Conservation (phyloP, 2,888 invertebrate species). For the Metallyticus violacea region DNA sequence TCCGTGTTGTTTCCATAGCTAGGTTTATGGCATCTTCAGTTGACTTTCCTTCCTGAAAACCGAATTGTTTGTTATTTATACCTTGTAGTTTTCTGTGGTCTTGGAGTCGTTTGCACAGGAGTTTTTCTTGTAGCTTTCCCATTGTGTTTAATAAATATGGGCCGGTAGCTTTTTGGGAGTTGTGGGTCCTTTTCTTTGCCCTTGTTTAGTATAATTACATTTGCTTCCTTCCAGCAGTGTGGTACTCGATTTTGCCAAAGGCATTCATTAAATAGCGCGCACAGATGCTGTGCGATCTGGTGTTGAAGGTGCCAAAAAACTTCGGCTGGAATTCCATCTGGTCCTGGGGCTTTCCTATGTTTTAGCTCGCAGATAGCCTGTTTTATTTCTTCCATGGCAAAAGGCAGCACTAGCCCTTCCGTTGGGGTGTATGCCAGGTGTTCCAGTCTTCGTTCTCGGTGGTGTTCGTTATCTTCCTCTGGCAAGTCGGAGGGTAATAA, state of each 20-base stretch:
- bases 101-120: background rate
- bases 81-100: background rate
- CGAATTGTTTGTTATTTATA: background rate
- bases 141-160: background rate
- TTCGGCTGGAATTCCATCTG: background rate
- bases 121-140: background rate
- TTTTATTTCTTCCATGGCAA: background rate
- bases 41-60: background rate
- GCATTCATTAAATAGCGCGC: background rate
- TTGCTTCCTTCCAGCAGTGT: background rate
- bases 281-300: background rate
- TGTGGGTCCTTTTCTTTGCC: background rate
- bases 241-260: background rate
- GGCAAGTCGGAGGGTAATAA: background rate
- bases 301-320: too few species aligned
- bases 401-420: background rate
- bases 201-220: background rate
- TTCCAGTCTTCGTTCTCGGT: accelerated
- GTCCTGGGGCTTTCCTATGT: background rate
- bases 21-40: background rate
- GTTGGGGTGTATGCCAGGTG: too few species aligned
- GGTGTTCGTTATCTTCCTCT: background rate
- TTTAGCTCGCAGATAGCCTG: background rate
- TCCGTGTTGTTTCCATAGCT: background rate
- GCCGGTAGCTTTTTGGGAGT: background rate